These are phyloP conservation scores for Lumbricus terrestris DNA, from an alignment of 2,888 invertebrate genomes.

Conservation along the genomic window DNA sequence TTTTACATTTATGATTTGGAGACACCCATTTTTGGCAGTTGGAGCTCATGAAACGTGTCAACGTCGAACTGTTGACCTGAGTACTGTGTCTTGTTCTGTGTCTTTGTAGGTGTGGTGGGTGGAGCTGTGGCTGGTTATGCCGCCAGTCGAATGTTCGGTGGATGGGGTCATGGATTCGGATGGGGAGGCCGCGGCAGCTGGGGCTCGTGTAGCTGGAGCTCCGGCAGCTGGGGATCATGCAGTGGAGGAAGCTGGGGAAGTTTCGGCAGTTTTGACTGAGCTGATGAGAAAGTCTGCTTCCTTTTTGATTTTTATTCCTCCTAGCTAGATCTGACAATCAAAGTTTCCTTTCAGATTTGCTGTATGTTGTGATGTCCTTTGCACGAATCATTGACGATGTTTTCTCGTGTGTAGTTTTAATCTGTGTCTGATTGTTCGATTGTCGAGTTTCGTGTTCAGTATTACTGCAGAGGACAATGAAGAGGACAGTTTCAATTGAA, in stretches of 20 bases:
- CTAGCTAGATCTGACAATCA: neutral
- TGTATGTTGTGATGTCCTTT: no score
- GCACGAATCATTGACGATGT: neutral
- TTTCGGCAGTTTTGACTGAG: constrained; percentile 23
- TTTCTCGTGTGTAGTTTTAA: neutral
- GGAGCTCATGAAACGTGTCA: neutral
- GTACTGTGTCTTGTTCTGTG: neutral
- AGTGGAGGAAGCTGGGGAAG: constrained; percentile 30
- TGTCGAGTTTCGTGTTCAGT: neutral
- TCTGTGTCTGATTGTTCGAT: neutral
- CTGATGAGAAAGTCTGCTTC: neutral
- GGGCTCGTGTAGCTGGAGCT: constrained; percentile 28
- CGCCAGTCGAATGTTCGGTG: constrained; percentile 33
- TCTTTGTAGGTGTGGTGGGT: constrained; percentile 30
- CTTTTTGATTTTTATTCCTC: neutral
- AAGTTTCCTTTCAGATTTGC: neutral
- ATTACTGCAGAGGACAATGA: neutral
- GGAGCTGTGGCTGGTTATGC: constrained; percentile 34
- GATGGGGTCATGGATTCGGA: constrained; percentile 25
- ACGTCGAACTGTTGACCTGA: neutral
- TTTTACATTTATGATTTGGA: no score
- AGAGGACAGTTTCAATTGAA: no score
- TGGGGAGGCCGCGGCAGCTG: constrained; percentile 31
- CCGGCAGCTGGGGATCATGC: constrained; percentile 30
- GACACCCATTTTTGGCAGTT: no score